phyloP scores from a whole-genome alignment of 2,888 invertebrate species.

The Cephus spinipes region DNA sequence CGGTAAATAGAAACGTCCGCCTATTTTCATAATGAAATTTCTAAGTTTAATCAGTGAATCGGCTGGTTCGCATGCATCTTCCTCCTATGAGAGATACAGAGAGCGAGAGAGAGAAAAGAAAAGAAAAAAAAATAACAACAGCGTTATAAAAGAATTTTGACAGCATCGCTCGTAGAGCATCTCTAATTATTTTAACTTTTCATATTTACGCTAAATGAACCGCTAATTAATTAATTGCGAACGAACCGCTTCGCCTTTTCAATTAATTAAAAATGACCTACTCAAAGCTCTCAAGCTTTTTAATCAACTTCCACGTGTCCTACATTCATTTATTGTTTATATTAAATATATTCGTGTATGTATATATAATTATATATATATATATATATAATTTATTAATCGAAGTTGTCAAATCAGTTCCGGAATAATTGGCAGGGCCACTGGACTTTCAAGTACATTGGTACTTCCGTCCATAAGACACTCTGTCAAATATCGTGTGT shows the following conservation, averaged over 20 bases:
- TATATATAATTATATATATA: conserved; percentile 30
- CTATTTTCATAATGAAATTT: neutral
- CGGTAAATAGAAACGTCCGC: neutral
- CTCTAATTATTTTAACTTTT: conserved; percentile 11
- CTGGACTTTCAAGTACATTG: conserved; percentile 17
- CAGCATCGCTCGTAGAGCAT: neutral
- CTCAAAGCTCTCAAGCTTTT: conserved; percentile 24
- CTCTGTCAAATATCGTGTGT: conserved; percentile 43
- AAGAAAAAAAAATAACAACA: neutral
- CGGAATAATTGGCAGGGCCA: conserved; percentile 45
- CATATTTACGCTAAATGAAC: neutral
- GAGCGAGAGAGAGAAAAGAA: neutral
- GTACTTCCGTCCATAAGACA: conserved; percentile 28
- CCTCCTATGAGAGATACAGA: neutral
- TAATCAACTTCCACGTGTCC: conserved; percentile 25
- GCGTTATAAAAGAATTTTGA: neutral
- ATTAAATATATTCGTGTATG: conserved; percentile 35
- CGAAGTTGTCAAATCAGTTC: conserved; percentile 48
- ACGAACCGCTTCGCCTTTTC: neutral
- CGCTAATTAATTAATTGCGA: neutral
- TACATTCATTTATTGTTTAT: conserved; percentile 38
- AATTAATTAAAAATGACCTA: neutral
- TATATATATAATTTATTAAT: conserved; percentile 47
- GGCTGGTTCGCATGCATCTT: neutral
- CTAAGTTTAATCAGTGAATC: neutral